These are phyloP conservation scores for Phenacoccus solenopsis DNA, from an alignment of 1,140 invertebrate genomes.

Conservation along the genomic window DNA sequence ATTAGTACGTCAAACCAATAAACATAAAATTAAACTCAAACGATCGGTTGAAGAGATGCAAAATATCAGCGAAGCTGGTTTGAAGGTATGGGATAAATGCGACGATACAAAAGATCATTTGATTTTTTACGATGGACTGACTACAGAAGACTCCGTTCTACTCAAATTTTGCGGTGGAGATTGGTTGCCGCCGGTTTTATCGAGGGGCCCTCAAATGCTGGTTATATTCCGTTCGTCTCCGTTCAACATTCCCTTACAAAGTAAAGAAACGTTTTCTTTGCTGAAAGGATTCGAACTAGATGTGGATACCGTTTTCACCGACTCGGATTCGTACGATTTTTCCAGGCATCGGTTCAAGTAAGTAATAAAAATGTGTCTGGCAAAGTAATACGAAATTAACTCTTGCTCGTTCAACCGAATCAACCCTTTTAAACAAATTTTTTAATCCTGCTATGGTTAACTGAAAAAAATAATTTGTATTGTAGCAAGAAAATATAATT, in stretches of 20 bases:
- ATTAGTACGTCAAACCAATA: conserved; percentile 46
- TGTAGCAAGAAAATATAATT: neutral
- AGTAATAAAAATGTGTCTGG: conserved; percentile 23
- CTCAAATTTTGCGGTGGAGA: conserved; percentile 77
- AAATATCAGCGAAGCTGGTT: conserved; percentile 47
- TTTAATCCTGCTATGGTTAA: neutral
- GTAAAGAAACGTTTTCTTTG: conserved; percentile 23
- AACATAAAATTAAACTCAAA: conserved; percentile 51
- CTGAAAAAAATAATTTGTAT: neutral
- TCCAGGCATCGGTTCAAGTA: conserved; percentile 41
- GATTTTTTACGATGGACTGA: conserved; percentile 70
- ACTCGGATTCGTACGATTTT: conserved; percentile 63
- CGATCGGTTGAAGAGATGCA: conserved; percentile 28
- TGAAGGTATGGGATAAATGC: conserved; percentile 69
- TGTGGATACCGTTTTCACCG: conserved; percentile 72
- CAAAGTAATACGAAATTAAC: too few species aligned
- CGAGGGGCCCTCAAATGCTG: conserved; percentile 64
- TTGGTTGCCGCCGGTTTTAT: conserved; percentile 58
- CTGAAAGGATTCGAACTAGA: conserved; percentile 51
- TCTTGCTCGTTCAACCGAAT: too few species aligned
- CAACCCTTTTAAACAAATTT: too few species aligned
- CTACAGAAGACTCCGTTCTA: conserved; percentile 62
- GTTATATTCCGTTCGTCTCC: conserved; percentile 50
- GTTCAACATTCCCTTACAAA: conserved; percentile 27
- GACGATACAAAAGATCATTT: conserved; percentile 65